Evolutionary conservation across 2,888 invertebrate species (phyloP).

Genomic region (Epistrophe grossulariae): DNA sequence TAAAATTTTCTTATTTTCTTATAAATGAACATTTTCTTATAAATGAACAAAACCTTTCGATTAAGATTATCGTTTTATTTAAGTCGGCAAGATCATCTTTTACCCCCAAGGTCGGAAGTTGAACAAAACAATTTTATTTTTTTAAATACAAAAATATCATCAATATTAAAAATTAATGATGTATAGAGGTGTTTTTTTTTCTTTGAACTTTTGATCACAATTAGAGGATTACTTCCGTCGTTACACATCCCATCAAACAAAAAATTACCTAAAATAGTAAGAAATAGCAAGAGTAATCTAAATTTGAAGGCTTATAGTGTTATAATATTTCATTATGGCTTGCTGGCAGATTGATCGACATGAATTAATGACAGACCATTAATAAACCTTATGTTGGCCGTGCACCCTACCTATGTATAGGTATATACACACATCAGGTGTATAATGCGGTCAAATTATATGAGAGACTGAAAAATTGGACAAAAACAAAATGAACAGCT

Average conservation of each 20-base stretch:
- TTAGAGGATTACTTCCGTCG: conserved; percentile 29
- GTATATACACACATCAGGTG: too few relatives aligned
- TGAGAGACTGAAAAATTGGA: neutral
- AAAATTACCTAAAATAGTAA: too few relatives aligned
- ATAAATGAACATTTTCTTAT: too few relatives aligned
- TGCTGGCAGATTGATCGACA: neutral
- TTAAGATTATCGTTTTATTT: too few relatives aligned
- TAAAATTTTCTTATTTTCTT: too few relatives aligned
- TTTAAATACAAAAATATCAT: neutral
- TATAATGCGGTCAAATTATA: neutral
- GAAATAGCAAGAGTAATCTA: neutral
- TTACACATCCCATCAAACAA: neutral
- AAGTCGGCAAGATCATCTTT: neutral
- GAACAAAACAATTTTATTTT: neutral
- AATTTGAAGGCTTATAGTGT: neutral
- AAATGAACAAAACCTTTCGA: too few relatives aligned
- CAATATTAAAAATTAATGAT: conserved; percentile 6
- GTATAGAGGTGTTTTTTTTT: neutral
- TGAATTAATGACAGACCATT: conserved; percentile 10
- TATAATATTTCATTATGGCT: neutral
- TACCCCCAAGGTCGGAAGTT: neutral
- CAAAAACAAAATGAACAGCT: neutral
- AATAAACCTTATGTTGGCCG: neutral
- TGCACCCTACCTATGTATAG: too few relatives aligned
- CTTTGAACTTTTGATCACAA: neutral